These are phyloP conservation scores for Mixornis gularis DNA, from an alignment of 2,113 vertebrate genomes.

Conservation along the genomic window DNA sequence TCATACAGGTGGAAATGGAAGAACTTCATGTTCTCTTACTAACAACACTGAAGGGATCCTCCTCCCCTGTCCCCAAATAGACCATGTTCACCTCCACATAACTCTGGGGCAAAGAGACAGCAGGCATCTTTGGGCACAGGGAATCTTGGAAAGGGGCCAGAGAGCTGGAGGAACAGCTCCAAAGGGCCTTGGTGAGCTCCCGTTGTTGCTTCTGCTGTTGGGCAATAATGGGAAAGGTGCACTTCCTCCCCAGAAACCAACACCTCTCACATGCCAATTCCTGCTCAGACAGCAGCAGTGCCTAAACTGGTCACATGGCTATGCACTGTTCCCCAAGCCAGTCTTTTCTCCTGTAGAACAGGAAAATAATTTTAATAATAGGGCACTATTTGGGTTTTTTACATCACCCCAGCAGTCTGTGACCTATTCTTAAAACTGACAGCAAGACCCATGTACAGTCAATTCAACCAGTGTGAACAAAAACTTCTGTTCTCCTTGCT, in stretches of 20 bases:
- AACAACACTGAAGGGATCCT: neutral
- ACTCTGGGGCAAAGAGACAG: neutral
- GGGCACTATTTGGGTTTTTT: neutral
- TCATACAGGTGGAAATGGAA: neutral
- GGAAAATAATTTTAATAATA: neutral
- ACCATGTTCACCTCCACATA: neutral
- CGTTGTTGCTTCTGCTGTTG: neutral
- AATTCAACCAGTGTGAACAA: neutral
- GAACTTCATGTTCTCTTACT: neutral
- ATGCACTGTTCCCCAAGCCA: neutral
- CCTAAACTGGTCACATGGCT: neutral
- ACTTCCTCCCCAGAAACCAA: neutral
- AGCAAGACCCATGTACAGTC: neutral
- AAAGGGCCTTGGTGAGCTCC: neutral
- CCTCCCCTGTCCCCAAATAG: neutral
- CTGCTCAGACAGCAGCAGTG: fast-evolving
- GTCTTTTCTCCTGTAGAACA: neutral
- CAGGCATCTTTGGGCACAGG: neutral
- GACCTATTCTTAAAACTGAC: neutral
- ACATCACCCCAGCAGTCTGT: neutral
- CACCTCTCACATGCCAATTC: neutral
- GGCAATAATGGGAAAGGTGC: neutral
- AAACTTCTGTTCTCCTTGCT: neutral
- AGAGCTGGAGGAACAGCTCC: neutral
- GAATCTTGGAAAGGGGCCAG: neutral